These are phyloP conservation scores for Hyphantria cunea DNA, from an alignment of 1,140 invertebrate species.

Conservation along the genomic window DNA sequence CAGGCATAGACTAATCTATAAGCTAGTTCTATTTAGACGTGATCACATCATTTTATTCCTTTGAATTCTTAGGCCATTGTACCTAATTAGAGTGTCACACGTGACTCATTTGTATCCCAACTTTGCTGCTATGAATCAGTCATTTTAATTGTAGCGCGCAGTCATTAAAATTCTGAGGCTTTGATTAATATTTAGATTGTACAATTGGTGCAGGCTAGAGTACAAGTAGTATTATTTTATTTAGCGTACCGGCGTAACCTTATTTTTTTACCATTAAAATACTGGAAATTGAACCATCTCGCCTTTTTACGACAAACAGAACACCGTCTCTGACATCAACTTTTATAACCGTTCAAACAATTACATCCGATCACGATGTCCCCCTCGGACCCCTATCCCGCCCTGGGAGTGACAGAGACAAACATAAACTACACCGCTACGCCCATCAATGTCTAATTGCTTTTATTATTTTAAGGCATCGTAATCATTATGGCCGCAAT, in stretches of 20 bases:
- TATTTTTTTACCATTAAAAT: constrained; percentile 57
- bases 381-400: constrained; percentile 40
- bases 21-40: constrained; percentile 46
- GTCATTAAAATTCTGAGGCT: constrained; percentile 43
- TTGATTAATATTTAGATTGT: constrained; percentile 43
- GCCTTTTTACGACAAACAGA: constrained; percentile 76
- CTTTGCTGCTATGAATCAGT: constrained; percentile 60
- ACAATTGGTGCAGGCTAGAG: constrained; percentile 18
- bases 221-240: constrained; percentile 1
- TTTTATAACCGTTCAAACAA: constrained; percentile 81
- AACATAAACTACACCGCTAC: constrained; percentile 58
- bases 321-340: constrained; percentile 75
- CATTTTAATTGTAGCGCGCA: constrained; percentile 56
- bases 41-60: constrained; percentile 54
- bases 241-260: constrained; percentile 7
- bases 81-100: constrained; percentile 40
- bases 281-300: constrained; percentile 63
- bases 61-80: constrained; percentile 48
- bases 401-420: constrained; percentile 50
- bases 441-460: constrained; percentile 80
- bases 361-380: constrained; percentile 74
- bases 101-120: constrained; percentile 51
- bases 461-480: constrained; percentile 82
- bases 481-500: constrained; percentile 80
- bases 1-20: constrained; percentile 14